phyloP scores from a whole-genome alignment of 2,888 invertebrate species.

The Troides aeacus region DNA sequence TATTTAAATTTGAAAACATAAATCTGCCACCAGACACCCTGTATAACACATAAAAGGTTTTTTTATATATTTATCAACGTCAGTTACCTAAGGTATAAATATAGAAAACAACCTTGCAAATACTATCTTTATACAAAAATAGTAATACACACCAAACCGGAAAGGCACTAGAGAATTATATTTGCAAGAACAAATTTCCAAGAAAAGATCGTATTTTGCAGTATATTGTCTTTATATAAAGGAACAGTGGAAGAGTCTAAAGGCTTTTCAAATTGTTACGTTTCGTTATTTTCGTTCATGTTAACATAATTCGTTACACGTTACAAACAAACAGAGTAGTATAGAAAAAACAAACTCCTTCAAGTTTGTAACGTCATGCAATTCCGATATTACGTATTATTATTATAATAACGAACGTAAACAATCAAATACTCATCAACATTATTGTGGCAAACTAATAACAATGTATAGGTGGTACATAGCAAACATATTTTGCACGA shows the following conservation, averaged over 20 bases:
- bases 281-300: not conserved
- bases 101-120: no score
- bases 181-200: no score
- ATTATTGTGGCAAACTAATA: constrained; percentile 2
- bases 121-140: not conserved
- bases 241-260: not conserved
- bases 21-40: no score
- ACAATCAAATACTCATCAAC: constrained; percentile 17
- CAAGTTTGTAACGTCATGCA: constrained; percentile 1
- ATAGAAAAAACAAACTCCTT: not conserved
- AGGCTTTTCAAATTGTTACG: not conserved
- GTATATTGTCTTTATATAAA: not conserved
- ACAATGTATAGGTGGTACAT: not conserved
- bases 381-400: constrained; percentile 12
- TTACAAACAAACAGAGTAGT: not conserved
- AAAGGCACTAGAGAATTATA: not conserved
- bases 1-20: no score
- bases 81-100: no score
- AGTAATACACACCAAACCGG: not conserved
- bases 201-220: no score
- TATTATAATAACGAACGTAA: constrained; percentile 6
- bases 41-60: no score
- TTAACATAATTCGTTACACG: not conserved
- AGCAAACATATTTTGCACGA: no score
- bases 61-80: no score